These are phyloP conservation scores for Seriola dumerili DNA, from an alignment of 2,113 vertebrate species.

Conservation along the genomic window DNA sequence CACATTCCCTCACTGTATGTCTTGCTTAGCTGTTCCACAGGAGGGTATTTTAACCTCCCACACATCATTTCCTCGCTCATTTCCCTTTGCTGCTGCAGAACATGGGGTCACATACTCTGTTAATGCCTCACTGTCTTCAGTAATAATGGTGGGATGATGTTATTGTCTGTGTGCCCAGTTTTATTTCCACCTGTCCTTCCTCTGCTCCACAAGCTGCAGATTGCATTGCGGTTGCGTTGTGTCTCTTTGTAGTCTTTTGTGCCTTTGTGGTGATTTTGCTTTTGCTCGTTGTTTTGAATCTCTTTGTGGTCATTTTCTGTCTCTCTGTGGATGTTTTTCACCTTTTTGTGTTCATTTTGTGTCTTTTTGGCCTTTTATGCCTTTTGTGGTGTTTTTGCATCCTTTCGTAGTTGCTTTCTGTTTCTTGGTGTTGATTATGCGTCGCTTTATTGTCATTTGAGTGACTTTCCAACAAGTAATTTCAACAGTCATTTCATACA, in stretches of 20 bases:
- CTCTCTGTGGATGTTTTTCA: background rate
- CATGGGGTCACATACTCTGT: constrained; percentile 5
- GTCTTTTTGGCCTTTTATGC: background rate
- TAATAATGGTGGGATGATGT: constrained; percentile 23
- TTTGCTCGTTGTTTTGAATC: too few species aligned
- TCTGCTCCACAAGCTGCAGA: background rate
- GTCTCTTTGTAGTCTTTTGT: background rate
- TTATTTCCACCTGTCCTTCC: constrained; percentile 41
- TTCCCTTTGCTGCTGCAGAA: constrained; percentile 42
- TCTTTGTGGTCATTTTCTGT: background rate
- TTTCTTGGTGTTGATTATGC: background rate
- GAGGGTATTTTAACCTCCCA: constrained; percentile 30
- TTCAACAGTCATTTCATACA: background rate
- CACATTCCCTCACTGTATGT: constrained; percentile 1
- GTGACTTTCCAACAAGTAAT: background rate
- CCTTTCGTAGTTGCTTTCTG: background rate
- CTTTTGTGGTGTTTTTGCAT: too few species aligned
- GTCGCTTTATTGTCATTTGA: background rate
- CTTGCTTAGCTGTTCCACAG: constrained; percentile 18
- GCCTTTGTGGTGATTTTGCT: too few species aligned
- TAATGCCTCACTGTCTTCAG: constrained; percentile 26
- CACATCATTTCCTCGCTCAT: constrained; percentile 57
- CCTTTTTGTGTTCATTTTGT: background rate
- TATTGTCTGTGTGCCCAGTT: background rate
- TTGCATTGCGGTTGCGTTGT: background rate